Base-by-base conservation (phyloP, 2,888 invertebrate species). In the Drosophila birchii region DNA sequence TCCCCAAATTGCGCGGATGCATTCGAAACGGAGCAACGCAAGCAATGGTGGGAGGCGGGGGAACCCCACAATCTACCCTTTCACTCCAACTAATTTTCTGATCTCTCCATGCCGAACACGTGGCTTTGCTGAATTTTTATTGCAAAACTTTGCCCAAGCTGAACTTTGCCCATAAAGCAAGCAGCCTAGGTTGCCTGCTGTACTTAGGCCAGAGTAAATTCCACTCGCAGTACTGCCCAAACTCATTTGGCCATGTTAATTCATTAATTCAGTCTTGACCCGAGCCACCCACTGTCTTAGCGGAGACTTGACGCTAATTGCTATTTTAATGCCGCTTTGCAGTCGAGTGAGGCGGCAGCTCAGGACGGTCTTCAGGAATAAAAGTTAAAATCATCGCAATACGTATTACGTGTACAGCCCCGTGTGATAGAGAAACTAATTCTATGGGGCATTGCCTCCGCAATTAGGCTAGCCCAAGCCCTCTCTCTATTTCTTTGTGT, bases 371-470 rank as follows among this genome's bases (percentile, higher is more conserved):
- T 49, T 49, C 63, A 18, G 49, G 66, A 78, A 71, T 60, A 71
- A 80, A 80, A 78, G 83, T 76, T 78, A 38, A 72, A 86, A 62
- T 79, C 64, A 36, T 68, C 23, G 45, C 26, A 41, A 23, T 67
- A 55, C 66, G 56, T 55, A 56, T 44, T 67, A 70, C 66, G 71
- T 70, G 45, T 56, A 29, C 38, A 34, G 20, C 45, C 64, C 64
- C 45, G 49, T 56, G 43, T 49, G 55, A 61, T 49, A 72, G 76
- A 73, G 71, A 79, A 90, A 81, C 81, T 80, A 88, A 90, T 89
- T 90, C 90, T 87, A 83, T 67, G 78, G 90, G 78, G 90, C 81
- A 91, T 83, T 86, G 85, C 90, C 80, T 91, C 82, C 88, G 90
- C 90, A 90, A 91, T 90, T 90, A 90, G 91, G 91, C 90, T 74